Base-by-base conservation (phyloP, 2,888 invertebrate species). In the Fabriciana adippe region DNA sequence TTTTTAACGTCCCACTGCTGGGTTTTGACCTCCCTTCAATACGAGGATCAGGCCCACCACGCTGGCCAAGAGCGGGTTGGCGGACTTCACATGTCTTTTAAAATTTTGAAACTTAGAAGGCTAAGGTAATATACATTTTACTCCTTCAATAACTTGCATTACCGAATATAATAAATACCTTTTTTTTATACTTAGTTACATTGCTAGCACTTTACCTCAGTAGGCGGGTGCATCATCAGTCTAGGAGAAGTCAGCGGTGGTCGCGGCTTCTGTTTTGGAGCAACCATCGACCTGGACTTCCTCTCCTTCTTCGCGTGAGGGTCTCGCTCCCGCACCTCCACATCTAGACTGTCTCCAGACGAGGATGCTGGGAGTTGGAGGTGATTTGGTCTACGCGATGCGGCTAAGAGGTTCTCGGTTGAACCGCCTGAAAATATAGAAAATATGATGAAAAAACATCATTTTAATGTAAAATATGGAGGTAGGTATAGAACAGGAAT, bases 261-360 rank as follows among this genome's bases (percentile, higher is more conserved):
- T 48, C 83, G 74, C 72, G 85, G 76, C 68, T 86, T 77, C 61
- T 86, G 82, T 71, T 91, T 90, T 0, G 87, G 78, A 0, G 88
- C 85, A 55, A 91, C 86, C 86, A 92, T 86, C 1, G 92, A 92
- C 67, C 85, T 82, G 54, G 91, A 87, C 81, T 91, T 90, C 69
- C 90, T 77, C 70, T 81, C 73, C 55, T 75, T 85, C 66, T 90
- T 77, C 6, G 35, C 35, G 35, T 41, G 35, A 41, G 79, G 77
- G 65, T 84, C 81, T 47, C 80, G 73, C 2, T 85, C 88, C 55
- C 92, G 74, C 48, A 91, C 81, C 76, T 92, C 92, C 62, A 92
- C 84, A 66, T 92, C 91, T 54, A 92, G 79, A 71, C 90, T 92
- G 80, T 92, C 92, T 6, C 92, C 92, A 0, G 92, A 92, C 0